Percentiles rank a stretch among this genome's conserved stretches.
Conservation (phyloP, 2,888 invertebrate genomes). For the Meta bourneti region DNA sequence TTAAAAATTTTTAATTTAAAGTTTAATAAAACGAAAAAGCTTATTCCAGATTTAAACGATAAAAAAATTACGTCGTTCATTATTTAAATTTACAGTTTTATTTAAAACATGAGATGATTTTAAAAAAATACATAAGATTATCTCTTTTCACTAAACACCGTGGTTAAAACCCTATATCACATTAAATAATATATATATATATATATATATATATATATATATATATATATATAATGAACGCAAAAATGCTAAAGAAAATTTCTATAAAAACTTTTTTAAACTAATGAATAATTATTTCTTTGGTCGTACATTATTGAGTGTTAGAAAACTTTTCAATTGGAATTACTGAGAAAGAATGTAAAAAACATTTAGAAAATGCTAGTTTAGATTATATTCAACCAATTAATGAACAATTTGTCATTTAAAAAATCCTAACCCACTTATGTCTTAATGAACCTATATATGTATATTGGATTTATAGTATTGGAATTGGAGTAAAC, state of each 20-base stretch:
- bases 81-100: neutral
- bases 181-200: too few species aligned
- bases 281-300: neutral
- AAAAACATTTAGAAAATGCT: too few species aligned
- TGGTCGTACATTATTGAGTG: neutral
- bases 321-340: too few species aligned
- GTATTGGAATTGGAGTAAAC: too few species aligned
- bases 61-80: neutral
- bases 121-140: neutral
- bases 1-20: conserved; percentile 8
- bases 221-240: too few species aligned
- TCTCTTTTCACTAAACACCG: neutral
- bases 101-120: neutral
- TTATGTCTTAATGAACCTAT: too few species aligned
- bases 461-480: too few species aligned
- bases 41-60: neutral
- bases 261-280: neutral
- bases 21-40: neutral
- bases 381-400: too few species aligned
- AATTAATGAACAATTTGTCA: too few species aligned
- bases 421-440: too few species aligned
- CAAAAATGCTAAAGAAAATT: neutral
- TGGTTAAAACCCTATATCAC: neutral
- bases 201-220: too few species aligned
- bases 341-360: too few species aligned